Base-by-base conservation (phyloP, 2,113 vertebrate genomes). In the Myiopsitta monachus region DNA sequence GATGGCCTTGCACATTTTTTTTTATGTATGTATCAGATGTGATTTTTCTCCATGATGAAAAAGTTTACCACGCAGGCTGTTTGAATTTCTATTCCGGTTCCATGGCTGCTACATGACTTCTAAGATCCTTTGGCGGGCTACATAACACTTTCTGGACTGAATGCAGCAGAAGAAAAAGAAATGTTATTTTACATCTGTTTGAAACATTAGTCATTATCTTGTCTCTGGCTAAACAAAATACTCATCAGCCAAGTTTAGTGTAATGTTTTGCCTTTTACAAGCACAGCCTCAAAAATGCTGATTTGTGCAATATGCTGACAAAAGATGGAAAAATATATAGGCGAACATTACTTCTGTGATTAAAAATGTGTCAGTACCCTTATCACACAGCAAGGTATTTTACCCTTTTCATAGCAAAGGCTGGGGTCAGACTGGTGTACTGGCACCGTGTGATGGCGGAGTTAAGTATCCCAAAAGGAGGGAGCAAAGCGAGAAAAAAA, bases 111-210 rank as follows among this genome's bases (percentile, higher is more conserved):
- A 3, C 18, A 51, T 33, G 51, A 72, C 14, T 77, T 90, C 39
- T 51, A 72, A 47, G 36, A 80, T 26, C 6, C 18, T 93, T 80
- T 39, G 39, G 23, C 11, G 64, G 43, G 31, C 27, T 68, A 51
- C 36, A 24, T 44, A 83, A 44, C 36, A 38, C 6, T 69, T 36
- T 2, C 33, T 70, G 62, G 7, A 21, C 44, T 39, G 18, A 92
- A 30, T 8, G 59, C 59, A 70, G 28, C 28, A 94, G 62, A 95
- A 93, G 41, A 68, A 91, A 67, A 30, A 87, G 83, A 88, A 59
- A 14, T 23, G 36, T 7, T 54, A 44, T 61, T 91, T 91, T 15
- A 13, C 72, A 66, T 80, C 43, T 85, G 31, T 62, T 88, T 43
- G 36, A 94, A 92, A 67, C 12, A 31, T 36, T 46, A 68, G 33